Conservation (phyloP, 1,140 invertebrate species). For the Drosophila ohnishii region DNA sequence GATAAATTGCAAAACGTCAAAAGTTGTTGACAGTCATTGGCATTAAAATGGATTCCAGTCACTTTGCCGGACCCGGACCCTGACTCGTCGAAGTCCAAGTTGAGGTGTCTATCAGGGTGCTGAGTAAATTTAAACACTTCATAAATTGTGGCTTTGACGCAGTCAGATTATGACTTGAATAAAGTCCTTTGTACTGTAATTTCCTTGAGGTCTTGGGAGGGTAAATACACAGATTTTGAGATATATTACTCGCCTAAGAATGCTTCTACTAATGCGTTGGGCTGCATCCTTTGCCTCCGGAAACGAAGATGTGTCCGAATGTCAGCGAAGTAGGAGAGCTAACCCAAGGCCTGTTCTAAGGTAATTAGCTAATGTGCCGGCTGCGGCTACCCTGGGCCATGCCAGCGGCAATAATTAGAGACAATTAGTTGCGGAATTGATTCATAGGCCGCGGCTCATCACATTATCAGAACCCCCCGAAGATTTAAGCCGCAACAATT, state of each 20-base stretch:
- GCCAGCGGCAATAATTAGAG: conserved; percentile 34
- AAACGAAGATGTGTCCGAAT: neutral
- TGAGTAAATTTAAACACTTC: conserved; percentile 50
- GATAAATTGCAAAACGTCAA: conserved; percentile 75
- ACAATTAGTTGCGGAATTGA: conserved; percentile 37
- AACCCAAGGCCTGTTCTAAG: neutral
- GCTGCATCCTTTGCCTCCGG: neutral
- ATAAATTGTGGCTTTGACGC: conserved; percentile 21
- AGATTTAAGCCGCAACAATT: neutral
- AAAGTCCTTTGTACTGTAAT: conserved; percentile 5
- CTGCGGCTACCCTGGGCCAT: conserved; percentile 14
- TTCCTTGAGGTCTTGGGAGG: neutral
- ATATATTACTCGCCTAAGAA: neutral
- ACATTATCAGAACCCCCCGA: conserved; percentile 5
- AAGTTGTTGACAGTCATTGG: conserved; percentile 72
- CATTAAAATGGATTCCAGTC: conserved; percentile 63
- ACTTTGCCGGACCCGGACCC: conserved; percentile 32
- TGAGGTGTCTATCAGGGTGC: conserved; percentile 49
- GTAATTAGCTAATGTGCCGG: conserved; percentile 39
- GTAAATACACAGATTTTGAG: neutral
- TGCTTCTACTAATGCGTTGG: conserved; percentile 6
- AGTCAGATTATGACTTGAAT: conserved; percentile 13
- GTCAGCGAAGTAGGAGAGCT: neutral
- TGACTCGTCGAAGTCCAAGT: conserved; percentile 23
- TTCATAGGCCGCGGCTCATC: conserved; percentile 25